Base-by-base conservation (phyloP, 2,797 vertebrate species). In the Apogon hyalosoma region DNA sequence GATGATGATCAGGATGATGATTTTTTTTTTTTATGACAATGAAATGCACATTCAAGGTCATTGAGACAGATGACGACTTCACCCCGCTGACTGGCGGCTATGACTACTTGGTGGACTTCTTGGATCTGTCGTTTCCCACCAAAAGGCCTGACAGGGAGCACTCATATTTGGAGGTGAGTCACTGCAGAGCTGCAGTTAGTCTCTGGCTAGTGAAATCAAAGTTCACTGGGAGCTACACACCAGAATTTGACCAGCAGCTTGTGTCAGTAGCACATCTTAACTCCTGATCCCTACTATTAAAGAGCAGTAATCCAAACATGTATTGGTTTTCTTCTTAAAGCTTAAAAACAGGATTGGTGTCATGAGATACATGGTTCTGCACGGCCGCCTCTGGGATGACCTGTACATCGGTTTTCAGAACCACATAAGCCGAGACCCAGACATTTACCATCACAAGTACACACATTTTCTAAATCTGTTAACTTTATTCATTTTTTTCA, bases 371-470 rank as follows among this genome's bases (percentile, higher is more conserved):
- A 73, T 92, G 57, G 95, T 95, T 66, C 88, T 90, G 69, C 87
- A 94, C 0, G 94, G 95, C 0, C 74, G 92, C 2, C 92, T 95
- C 14, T 95, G 94, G 94, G 95, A 95, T 10, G 89, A 94, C 47
- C 79, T 95, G 21, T 95, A 95, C 69, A 95, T 95, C n/a, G 94
- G 95, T 70, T 96, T 94, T 82, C 95, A 95, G 84, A 95, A 93
- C 56, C 83, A 90, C 62, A 83, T 95, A 24, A 92, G 81, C 76
- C 69, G 94, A 67, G 88, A 95, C 18, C 95, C 95, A 2, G 94
- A 96, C 55, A 52, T 92, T 68, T 95, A 95, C 77, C 94, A 95
- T 66, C 94, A 95, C 77, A 92, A 87, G 94, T 95, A 89, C 81
- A 1, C 1, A n/a, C 16, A 28, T 4, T 28, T 28, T 28, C 16